Conservation (phyloP, 1,140 invertebrate genomes). For the Drosophila neocordata region DNA sequence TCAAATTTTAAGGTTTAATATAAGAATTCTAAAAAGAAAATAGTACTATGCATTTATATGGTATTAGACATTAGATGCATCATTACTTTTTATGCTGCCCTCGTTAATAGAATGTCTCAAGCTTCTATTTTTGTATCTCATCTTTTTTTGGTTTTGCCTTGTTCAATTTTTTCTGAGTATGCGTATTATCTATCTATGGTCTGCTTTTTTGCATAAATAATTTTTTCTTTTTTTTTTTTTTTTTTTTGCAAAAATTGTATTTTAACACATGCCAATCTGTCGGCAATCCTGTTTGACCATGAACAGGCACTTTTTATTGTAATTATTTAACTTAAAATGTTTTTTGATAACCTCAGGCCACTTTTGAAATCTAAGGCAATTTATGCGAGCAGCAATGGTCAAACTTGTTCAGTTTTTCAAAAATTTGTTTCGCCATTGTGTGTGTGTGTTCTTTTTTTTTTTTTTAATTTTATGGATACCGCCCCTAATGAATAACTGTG, state of each 20-base stretch:
- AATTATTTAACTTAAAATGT: constrained; percentile 52
- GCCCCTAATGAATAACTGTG: constrained; percentile 33
- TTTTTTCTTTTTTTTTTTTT: constrained; percentile 32
- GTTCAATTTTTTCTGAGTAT: constrained; percentile 38
- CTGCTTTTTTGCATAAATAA: constrained; percentile 71
- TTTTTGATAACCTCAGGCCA: constrained; percentile 29
- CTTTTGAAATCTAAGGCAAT: constrained; percentile 34
- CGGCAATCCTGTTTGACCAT: constrained; percentile 63
- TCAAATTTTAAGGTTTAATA: too few species aligned
- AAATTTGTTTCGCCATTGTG: neutral
- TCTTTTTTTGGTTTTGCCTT: constrained; percentile 16
- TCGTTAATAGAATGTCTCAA: constrained; percentile 2
- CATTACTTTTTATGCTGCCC: neutral
- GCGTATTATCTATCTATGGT: constrained; percentile 52
- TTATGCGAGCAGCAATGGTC: constrained; percentile 39
- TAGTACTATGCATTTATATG: too few species aligned
- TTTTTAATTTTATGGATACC: neutral
- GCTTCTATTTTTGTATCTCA: constrained; percentile 22
- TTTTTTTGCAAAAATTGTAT: constrained; percentile 20
- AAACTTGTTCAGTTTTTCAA: constrained; percentile 40
- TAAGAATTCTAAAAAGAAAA: too few species aligned
- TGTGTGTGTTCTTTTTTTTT: neutral
- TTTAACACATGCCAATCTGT: constrained; percentile 17
- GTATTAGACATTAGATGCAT: too few species aligned
- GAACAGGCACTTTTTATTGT: constrained; percentile 62